phyloP scores from a whole-genome alignment of 2,113 vertebrate genomes.

The Amphilophus citrinellus region DNA sequence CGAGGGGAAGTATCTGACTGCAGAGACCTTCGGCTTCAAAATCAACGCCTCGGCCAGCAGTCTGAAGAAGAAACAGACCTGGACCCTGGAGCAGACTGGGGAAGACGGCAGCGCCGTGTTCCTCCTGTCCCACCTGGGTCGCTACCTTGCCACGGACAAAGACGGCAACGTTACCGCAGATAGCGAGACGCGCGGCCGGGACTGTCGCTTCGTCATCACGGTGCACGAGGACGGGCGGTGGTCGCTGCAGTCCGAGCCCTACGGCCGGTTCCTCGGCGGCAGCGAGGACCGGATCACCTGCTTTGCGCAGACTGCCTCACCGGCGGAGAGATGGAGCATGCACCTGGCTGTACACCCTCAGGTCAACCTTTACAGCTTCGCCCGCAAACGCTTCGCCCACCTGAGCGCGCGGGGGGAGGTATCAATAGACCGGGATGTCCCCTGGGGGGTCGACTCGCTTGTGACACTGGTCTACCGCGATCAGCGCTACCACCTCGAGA shows the following conservation, averaged over 20 bases:
- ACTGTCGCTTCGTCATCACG: constrained; percentile 91
- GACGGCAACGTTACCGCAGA: constrained; percentile 93
- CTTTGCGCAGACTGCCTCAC: constrained; percentile 88
- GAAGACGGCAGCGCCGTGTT: constrained; percentile 87
- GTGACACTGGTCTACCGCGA: constrained; percentile 94
- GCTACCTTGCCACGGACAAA: constrained; percentile 95
- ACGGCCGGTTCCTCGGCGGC: constrained; percentile 92
- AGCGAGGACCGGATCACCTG: constrained; percentile 93
- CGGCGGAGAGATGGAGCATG: constrained; percentile 92
- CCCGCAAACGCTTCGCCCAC: constrained; percentile 94
- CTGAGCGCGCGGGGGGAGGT: constrained; percentile 86
- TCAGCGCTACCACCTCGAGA: constrained; percentile 93
- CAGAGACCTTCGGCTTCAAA: constrained; percentile 96
- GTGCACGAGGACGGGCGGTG: constrained; percentile 94
- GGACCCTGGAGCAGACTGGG: constrained; percentile 94
- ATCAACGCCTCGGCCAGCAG: constrained; percentile 95
- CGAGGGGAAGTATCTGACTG: constrained; percentile 93
- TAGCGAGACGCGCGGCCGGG: constrained; percentile 84
- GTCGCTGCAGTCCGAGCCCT: constrained; percentile 94
- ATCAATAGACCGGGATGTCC: constrained; percentile 90
- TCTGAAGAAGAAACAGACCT: constrained; percentile 99
- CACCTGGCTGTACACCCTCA: constrained; percentile 96
- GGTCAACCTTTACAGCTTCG: constrained; percentile 92
- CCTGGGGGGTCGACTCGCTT: constrained; percentile 95
- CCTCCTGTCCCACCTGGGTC: constrained; percentile 94